Evolutionary conservation across 2,888 invertebrate genomes (phyloP).

Genomic region (Sesamia inferens): DNA sequence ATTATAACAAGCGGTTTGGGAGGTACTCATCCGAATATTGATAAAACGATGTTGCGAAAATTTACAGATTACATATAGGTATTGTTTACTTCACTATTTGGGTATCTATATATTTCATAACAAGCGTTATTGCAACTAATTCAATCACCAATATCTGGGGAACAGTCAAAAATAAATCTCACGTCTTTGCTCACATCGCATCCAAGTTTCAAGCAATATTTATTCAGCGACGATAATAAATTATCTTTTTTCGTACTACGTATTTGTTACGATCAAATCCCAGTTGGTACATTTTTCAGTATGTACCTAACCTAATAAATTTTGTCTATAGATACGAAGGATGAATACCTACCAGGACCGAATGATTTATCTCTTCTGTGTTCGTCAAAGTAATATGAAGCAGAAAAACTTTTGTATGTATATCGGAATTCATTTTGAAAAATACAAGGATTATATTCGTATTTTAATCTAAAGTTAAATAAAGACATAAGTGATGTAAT

Average conservation of each 20-base stretch:
- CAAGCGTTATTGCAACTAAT: not conserved
- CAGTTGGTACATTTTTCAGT: conserved; percentile 47
- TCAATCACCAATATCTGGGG: conserved; percentile 12
- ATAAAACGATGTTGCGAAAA: not conserved
- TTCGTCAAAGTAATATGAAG: conserved; percentile 36
- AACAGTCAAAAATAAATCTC: conserved; percentile 7
- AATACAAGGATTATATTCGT: not conserved
- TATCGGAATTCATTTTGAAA: conserved; percentile 12
- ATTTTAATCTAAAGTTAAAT: not conserved
- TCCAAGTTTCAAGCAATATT: conserved; percentile 37
- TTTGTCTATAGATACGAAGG: conserved; percentile 34
- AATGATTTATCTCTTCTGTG: conserved; percentile 51
- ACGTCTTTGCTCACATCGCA: conserved; percentile 20
- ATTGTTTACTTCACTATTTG: not conserved
- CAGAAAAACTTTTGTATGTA: conserved; percentile 18
- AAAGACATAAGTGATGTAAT: not conserved
- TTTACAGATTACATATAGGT: not conserved
- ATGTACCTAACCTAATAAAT: conserved; percentile 46
- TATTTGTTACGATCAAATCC: conserved; percentile 58
- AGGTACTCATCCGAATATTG: conserved; percentile 20
- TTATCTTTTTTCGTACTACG: conserved; percentile 55
- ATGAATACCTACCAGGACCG: conserved; percentile 38
- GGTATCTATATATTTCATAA: not conserved
- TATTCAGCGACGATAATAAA: conserved; percentile 56
- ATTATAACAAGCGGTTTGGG: conserved; percentile 28